phyloP scores from a whole-genome alignment of 2,113 vertebrate genomes.

The Scalopus aquaticus region DNA sequence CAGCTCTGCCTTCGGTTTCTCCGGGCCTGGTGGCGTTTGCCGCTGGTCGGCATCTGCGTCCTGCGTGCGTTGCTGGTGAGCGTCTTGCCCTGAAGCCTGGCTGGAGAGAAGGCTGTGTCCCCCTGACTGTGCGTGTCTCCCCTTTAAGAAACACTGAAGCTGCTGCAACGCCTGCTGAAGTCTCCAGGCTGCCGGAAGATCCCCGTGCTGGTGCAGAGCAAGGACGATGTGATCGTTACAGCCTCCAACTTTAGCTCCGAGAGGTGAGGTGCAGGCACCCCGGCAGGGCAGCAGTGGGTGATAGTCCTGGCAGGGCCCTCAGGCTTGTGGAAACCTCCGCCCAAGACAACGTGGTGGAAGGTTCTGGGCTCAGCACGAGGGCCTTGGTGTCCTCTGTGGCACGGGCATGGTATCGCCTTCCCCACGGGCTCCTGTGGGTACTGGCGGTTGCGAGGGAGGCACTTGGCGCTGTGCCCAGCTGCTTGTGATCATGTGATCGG shows the following conservation, averaged over 20 bases:
- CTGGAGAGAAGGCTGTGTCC: constrained; percentile 64
- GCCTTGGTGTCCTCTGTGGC: not conserved
- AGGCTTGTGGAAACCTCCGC: too few relatives aligned
- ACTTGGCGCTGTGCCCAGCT: not conserved
- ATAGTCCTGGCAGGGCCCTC: not conserved
- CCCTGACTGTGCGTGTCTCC: constrained; percentile 78
- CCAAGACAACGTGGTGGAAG: not conserved
- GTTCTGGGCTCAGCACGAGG: not conserved
- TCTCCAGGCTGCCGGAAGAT: constrained; percentile 99
- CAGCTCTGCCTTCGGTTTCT: not conserved
- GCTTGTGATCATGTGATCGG: not conserved
- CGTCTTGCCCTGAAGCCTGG: constrained; percentile 39
- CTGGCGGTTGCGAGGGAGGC: not conserved
- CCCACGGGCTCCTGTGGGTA: rapidly evolving
- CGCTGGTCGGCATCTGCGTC: constrained; percentile 22
- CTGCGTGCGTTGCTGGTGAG: constrained; percentile 9
- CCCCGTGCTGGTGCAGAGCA: constrained; percentile 97
- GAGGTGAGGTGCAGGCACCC: constrained; percentile 87
- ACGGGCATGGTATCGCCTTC: not conserved
- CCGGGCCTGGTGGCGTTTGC: not conserved
- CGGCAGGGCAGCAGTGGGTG: too few relatives aligned
- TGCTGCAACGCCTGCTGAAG: constrained; percentile 97
- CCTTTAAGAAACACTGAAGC: constrained; percentile 95
- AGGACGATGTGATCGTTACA: constrained; percentile 97
- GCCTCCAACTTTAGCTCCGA: constrained; percentile 99